A percentile compares a stretch with the other conserved stretches of the same genome.
Evolutionary conservation across 2,113 vertebrate species (phyloP).

Genomic region (Clarias batrachus): DNA sequence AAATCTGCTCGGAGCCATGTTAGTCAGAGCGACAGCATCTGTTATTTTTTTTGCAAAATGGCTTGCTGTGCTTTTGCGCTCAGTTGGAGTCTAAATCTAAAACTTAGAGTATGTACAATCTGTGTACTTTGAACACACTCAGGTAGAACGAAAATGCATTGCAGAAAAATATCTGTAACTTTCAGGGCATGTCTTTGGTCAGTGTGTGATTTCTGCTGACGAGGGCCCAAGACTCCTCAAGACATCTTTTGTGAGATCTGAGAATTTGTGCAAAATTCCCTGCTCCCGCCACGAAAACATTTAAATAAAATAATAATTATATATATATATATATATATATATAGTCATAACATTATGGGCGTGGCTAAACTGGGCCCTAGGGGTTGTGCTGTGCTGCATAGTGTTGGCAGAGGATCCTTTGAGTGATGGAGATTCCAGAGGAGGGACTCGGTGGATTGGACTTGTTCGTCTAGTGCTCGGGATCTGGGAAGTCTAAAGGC

Average conservation of each 20-base stretch:
- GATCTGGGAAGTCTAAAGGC: no score
- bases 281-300: no score
- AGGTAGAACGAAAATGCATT: not conserved
- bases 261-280: not conserved
- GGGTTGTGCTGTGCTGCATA: no score
- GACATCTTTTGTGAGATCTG: not conserved
- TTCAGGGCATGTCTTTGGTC: not conserved
- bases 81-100: conserved; percentile 10
- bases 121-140: not conserved
- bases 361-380: no score
- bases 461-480: no score
- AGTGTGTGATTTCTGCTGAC: not conserved
- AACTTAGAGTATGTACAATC: conserved; percentile 5
- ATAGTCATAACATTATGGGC: no score
- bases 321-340: no score
- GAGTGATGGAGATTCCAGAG: no score
- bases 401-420: no score
- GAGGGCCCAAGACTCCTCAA: not conserved
- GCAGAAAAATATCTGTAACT: not conserved
- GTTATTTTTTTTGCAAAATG: conserved; percentile 38
- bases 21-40: conserved; percentile 55
- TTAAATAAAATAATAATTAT: no score
- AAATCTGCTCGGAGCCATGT: conserved; percentile 49
- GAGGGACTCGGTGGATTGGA: no score
- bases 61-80: not conserved